These are phyloP conservation scores for Spodoptera littoralis DNA, from an alignment of 2,888 invertebrate genomes.

Conservation along the genomic window DNA sequence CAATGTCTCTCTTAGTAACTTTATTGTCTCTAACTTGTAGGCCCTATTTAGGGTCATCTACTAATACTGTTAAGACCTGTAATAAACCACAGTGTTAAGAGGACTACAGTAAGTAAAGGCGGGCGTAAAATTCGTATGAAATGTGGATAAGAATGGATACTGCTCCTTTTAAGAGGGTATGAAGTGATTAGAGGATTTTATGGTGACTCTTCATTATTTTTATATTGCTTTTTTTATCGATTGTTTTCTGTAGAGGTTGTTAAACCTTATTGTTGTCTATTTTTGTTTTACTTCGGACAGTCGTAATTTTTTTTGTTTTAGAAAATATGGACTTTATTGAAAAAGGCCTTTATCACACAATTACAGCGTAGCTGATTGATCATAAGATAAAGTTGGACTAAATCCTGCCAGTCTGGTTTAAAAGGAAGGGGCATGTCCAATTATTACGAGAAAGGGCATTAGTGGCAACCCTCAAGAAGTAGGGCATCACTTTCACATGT, in stretches of 20 bases:
- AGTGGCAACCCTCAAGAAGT: slow-evolving; percentile 27
- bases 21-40: slow-evolving; percentile 29
- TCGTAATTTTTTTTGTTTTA: no score
- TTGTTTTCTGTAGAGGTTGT: no score
- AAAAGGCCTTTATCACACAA: no score
- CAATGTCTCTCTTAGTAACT: slow-evolving; percentile 22
- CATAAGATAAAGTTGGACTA: neutral
- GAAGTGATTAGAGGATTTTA: neutral
- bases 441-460: slow-evolving; percentile 10
- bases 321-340: no score
- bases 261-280: no score
- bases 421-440: neutral
- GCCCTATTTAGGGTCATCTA: slow-evolving; percentile 27
- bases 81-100: slow-evolving; percentile 19
- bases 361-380: no score
- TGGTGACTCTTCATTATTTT: neutral
- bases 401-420: slow-evolving; percentile 7
- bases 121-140: slow-evolving; percentile 10
- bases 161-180: neutral
- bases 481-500: slow-evolving; percentile 44
- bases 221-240: no score
- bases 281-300: no score
- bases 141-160: neutral
- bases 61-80: slow-evolving; percentile 9
- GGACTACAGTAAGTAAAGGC: neutral